Base-by-base conservation (phyloP, 2,888 invertebrate species). In the Metopia argyrocephala region DNA sequence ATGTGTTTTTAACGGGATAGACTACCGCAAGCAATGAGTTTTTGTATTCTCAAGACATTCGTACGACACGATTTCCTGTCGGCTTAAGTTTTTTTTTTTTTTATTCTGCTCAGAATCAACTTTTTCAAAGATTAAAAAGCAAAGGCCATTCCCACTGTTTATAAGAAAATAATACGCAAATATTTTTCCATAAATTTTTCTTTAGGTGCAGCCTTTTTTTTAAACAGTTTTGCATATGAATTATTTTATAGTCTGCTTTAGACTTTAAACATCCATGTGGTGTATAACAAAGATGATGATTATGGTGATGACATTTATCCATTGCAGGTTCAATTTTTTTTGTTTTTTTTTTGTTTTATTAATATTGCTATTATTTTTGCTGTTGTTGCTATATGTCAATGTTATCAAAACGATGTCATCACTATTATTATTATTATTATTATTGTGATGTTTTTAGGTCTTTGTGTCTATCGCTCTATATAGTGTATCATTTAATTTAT, bases 391-490 rank as follows among this genome's bases (percentile, higher is more conserved):
- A 73, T 78, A 73, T 78, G 78, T 78, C 78, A 78, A 78, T 78
- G 78, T 73, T 78, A 78, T 78, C 78, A 78, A 78, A 73, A 78
- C 78, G 78, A 73, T 78, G 78, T 68, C 78, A 78, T 78, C 78
- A 78, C 66, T 71, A 78, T 66, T n/a, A 50, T 23, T 4, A n/a
- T 46, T 3, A 27, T n/a, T n/a, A n/a, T n/a, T n/a, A n/a, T n/a
- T n/a, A n/a, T n/a, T n/a, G 38, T 38, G 9, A 38, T 1, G 2
- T 38, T 2, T 38, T 9, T 38, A 9, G 9, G 38, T 38, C 38
- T 38, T n/a, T n/a, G n/a, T n/a, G 38, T 38, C 38, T 15, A 3
- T 15, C 38, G 1, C 48, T 0, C 6, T 45, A 61, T 45, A 27
- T 52, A 27, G 23, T 46, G 28, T 38, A 57, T 27, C 27, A 56